Conservation (phyloP, 1,140 invertebrate species). For the Diploscapter pachys region DNA sequence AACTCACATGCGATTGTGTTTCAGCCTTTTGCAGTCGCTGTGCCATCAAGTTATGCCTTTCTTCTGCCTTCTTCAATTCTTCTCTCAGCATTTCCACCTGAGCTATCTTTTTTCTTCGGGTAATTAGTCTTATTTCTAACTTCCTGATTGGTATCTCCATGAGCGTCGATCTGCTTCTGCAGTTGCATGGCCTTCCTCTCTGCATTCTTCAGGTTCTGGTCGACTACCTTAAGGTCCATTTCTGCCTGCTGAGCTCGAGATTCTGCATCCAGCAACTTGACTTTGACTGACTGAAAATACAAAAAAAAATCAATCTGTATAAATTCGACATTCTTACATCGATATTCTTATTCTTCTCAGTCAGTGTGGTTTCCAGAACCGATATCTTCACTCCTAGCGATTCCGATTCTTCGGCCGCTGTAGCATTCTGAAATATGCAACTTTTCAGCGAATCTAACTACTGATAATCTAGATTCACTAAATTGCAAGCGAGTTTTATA, state of each 20-base stretch:
- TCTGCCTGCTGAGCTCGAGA: constrained; percentile 25
- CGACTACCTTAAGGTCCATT: constrained; percentile 16
- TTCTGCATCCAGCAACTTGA: constrained; percentile 20
- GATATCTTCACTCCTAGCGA: neutral
- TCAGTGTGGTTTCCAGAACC: constrained; percentile 16
- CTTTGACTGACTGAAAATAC: constrained; percentile 18
- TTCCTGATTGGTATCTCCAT: constrained; percentile 2
- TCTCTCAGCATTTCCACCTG: constrained; percentile 22
- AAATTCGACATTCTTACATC: constrained; percentile 21
- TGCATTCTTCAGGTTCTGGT: constrained; percentile 5
- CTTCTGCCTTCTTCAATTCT: constrained; percentile 18
- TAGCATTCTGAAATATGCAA: too few relatives aligned
- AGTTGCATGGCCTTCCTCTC: constrained; percentile 8
- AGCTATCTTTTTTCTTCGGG: neutral
- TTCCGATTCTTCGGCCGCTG: too few relatives aligned
- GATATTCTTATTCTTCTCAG: constrained; percentile 18
- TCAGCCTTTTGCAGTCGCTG: constrained; percentile 8
- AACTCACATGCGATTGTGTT: neutral
- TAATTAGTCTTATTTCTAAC: neutral
- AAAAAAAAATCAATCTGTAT: neutral
- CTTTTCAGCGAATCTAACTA: too few relatives aligned
- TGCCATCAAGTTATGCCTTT: constrained; percentile 2
- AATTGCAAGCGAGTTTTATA: too few relatives aligned
- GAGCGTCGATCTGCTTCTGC: constrained; percentile 4
- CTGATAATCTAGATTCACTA: too few relatives aligned